Base-by-base conservation (phyloP, 2,888 invertebrate species). In the Zele albiditarsus region DNA sequence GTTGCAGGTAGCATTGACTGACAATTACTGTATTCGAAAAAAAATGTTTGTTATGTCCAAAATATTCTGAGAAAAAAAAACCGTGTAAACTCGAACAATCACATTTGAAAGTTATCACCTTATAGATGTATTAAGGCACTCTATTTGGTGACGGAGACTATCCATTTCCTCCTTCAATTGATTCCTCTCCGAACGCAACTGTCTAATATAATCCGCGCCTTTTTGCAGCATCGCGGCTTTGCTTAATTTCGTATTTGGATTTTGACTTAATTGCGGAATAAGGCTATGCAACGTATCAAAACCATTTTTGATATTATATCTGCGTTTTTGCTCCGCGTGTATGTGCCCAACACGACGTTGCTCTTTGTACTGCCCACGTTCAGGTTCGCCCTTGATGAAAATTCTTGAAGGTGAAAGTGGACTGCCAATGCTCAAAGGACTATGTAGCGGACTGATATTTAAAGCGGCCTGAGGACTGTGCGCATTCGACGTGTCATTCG, bases 221-320 rank as follows among this genome's bases (percentile, higher is more conserved):
- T 98, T 98, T 88, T 98, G 97, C 72, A 98, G 91, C 97, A 98
- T 97, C 23, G 97, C 97, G 58, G 98, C 98, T 91, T 98, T 98
- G 90, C 96, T 97, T 82, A 97, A 92, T 94, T 98, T 98, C 6
- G 96, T 94, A 88, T 95, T 96, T 27, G 97, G 96, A 90, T 96
- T 98, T 85, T 95, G 94, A 89, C 94, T 95, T 75, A 98, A 92
- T 82, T 97, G 95, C 31, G 98, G 98, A 86, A 98, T 97, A 76
- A 98, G 92, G 77, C 95, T 94, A 89, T 98, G 97, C 80, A 98
- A 92, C 90, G 95, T 95, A 90, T 98, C 98, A 90, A 98, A 98
- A 53, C 98, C 98, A 89, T 96, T 96, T 90, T 98, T 98, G 84
- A 98, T 98, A 89, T 98, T 98, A 89, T 96, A 97, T 71, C 98